Percentiles rank a stretch among this genome's conserved stretches.
These are phyloP conservation scores for Haliclona indistincta DNA, from an alignment of 37 sponge, comb jelly and placozoan species.

Conservation along the genomic window DNA sequence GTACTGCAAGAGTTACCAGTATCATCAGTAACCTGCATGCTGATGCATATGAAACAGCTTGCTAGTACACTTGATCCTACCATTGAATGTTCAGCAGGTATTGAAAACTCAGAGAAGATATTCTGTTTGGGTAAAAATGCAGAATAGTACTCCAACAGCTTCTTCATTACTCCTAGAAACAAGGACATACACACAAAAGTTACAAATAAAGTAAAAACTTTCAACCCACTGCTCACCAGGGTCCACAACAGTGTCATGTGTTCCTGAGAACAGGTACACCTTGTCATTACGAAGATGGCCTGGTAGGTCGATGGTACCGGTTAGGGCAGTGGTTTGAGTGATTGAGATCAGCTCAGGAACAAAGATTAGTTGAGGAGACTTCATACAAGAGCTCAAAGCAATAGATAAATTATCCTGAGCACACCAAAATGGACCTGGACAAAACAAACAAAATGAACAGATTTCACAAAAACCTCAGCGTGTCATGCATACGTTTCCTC, in stretches of 20 bases:
- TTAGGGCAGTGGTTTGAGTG: conserved; percentile 43
- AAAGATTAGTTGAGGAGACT: conserved; percentile 40
- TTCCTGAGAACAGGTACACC: conserved; percentile 74
- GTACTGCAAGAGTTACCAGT: conserved; percentile 58
- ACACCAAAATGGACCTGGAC: conserved; percentile 81
- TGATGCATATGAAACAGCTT: neutral
- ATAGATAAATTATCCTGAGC: conserved; percentile 46
- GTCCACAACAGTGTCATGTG: conserved; percentile 53
- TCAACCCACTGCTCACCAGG: conserved; percentile 27
- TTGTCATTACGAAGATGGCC: conserved; percentile 26
- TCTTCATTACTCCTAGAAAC: conserved; percentile 54
- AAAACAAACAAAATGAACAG: too few species aligned
- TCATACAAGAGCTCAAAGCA: conserved; percentile 57
- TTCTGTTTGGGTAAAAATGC: conserved; percentile 16
- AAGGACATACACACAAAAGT: neutral
- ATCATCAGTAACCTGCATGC: conserved; percentile 57
- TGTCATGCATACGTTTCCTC: too few species aligned
- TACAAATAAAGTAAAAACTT: neutral
- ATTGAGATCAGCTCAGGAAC: conserved; percentile 56
- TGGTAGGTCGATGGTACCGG: conserved; percentile 51
- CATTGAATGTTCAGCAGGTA: conserved; percentile 70
- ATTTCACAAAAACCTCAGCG: too few species aligned
- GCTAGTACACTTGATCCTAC: conserved; percentile 7
- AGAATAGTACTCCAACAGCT: conserved; percentile 62
- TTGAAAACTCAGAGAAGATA: conserved; percentile 24